These are phyloP conservation scores for Stegana nigrithorax DNA, from an alignment of 2,888 invertebrate genomes.

Conservation along the genomic window DNA sequence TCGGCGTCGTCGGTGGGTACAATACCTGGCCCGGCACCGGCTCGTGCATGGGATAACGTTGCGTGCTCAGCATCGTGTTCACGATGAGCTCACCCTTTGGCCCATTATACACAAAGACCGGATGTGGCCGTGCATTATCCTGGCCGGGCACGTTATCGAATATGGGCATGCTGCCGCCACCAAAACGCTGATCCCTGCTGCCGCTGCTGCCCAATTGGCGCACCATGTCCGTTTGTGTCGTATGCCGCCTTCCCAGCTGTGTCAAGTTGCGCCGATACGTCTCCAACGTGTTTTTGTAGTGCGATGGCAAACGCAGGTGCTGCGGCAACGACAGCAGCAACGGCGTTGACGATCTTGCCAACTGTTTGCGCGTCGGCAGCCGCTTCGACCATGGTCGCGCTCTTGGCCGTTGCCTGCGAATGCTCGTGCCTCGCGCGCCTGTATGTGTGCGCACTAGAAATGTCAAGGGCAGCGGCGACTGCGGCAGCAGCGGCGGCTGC, in stretches of 20 bases:
- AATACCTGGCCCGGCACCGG: constrained; percentile 65
- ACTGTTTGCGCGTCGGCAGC: background rate
- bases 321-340: constrained; percentile 23
- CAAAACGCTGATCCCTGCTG: background rate
- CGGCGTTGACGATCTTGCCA: background rate
- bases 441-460: background rate
- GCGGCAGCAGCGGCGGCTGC: background rate
- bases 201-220: constrained; percentile 34
- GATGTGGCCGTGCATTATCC: constrained; percentile 32
- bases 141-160: constrained; percentile 53
- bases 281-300: constrained; percentile 37
- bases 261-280: background rate
- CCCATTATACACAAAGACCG: constrained; percentile 60
- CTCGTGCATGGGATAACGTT: constrained; percentile 65
- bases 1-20: constrained; percentile 61
- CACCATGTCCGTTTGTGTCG: constrained; percentile 1
- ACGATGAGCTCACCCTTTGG: constrained; percentile 58
- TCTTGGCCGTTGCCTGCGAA: no score
- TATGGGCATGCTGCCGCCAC: constrained; percentile 41
- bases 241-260: background rate
- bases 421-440: background rate
- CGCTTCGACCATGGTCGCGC: background rate
- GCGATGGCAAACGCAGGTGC: constrained; percentile 44
- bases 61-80: constrained; percentile 60
- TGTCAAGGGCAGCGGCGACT: background rate